Evolutionary conservation across 1,140 invertebrate species (phyloP).

Genomic region (Drosophila oshimai): DNA sequence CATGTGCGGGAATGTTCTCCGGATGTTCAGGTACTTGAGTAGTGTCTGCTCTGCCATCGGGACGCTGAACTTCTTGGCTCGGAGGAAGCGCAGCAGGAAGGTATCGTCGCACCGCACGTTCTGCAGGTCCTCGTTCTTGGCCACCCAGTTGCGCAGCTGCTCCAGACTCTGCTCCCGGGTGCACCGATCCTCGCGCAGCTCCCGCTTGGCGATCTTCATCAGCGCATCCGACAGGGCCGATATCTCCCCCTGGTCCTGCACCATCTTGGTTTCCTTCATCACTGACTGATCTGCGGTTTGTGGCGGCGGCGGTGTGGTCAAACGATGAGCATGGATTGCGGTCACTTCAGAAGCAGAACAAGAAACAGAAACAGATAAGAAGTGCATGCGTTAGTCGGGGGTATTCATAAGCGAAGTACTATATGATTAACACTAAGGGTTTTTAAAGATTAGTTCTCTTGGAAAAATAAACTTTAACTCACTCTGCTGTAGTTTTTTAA

Average conservation of each 20-base stretch:
- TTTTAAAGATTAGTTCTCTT: too few species aligned
- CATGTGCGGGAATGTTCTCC: constrained; percentile 86
- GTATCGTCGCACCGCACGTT: constrained; percentile 88
- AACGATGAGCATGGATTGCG: constrained; percentile 15
- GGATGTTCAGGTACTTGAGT: constrained; percentile 90
- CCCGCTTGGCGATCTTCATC: constrained; percentile 84
- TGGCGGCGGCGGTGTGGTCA: not conserved
- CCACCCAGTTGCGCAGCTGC: constrained; percentile 87
- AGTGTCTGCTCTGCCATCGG: constrained; percentile 90
- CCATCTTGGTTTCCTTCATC: constrained; percentile 62
- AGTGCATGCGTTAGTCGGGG: not conserved
- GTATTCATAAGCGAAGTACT: not conserved
- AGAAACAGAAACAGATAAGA: not conserved
- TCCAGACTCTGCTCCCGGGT: constrained; percentile 85
- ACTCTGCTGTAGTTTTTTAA: too few species aligned
- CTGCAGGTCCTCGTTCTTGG: constrained; percentile 86
- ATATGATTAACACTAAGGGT: not conserved
- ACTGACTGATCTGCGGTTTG: not conserved
- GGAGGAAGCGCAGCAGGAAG: constrained; percentile 90
- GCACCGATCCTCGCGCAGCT: constrained; percentile 86
- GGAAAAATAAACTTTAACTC: too few species aligned
- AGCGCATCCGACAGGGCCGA: constrained; percentile 80
- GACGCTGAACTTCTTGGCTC: constrained; percentile 91
- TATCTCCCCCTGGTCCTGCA: constrained; percentile 30
- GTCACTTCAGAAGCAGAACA: not conserved